phyloP scores from a whole-genome alignment of 2,113 vertebrate genomes.

The Saguinus midas region DNA sequence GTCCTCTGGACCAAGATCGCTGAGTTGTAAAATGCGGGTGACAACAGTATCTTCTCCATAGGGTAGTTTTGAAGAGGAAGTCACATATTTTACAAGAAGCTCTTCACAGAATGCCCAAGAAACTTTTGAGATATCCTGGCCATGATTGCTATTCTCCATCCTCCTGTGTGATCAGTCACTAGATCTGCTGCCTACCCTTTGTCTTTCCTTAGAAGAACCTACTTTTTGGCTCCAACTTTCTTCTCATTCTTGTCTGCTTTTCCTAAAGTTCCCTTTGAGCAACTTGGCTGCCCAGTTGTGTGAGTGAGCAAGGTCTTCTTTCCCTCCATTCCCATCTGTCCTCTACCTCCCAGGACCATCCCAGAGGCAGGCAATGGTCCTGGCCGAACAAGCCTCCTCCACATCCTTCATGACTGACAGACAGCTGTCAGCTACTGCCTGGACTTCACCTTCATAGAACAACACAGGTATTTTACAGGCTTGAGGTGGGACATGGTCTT shows the following conservation, averaged over 20 bases:
- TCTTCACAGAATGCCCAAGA: neutral
- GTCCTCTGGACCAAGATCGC: neutral
- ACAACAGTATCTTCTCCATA: neutral
- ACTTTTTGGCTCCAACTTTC: neutral
- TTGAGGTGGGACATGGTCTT: neutral
- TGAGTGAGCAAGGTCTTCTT: neutral
- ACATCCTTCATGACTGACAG: neutral
- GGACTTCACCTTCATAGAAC: neutral
- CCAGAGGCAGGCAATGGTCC: neutral
- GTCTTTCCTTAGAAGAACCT: neutral
- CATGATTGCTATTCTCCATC: neutral
- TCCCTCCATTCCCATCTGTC: neutral
- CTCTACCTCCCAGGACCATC: neutral
- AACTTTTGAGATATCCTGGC: neutral
- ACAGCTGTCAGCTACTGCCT: neutral
- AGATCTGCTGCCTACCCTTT: neutral
- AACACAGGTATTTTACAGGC: neutral
- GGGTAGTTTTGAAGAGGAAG: neutral
- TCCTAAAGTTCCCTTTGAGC: neutral
- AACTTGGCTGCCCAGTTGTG: neutral
- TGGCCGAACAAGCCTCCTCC: neutral
- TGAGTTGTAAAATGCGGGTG: neutral
- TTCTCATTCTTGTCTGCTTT: neutral
- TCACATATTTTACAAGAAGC: neutral
- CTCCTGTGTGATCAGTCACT: fast-evolving